Evolutionary conservation across 2,888 invertebrate genomes (phyloP), one percentile per base, ranked within the genome.

Genomic region (Nowickia ferox): DNA sequence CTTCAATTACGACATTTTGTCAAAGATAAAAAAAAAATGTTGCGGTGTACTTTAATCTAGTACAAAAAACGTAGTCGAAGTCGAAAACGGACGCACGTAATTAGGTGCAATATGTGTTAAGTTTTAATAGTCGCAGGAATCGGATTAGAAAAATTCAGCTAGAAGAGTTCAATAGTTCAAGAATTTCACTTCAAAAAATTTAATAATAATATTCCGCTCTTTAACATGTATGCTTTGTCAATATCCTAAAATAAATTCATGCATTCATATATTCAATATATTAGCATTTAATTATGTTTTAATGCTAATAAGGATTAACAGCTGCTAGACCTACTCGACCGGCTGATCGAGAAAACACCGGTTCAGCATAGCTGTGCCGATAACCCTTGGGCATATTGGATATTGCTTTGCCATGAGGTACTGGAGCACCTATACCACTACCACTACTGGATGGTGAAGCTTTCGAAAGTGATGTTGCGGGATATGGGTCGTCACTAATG

Each of bases 351-450:
- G 92, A 90, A 63, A 92, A 92, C 10, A 92, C 92, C 40, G 92
- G 92, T 86, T 93, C 93, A 46, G 93, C 93, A 86, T 93, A 93
- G 87, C 93, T 93, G 83, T 93, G 93, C 9, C 93, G 91, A 87
- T 93, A 93, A 55, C 93, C 93, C 88, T 93, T 93, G 48, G 90
- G 89, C 88, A 93, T 89, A 88, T 90, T 92, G 46, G 91, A 88
- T 17, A 93, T 88, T 42, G 90, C 90, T 75, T 93, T 93, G 6
- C 90, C 87, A 76, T 88, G 89, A 38, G 89, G 88, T 17, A 89
- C 86, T 0, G 88, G 85, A 15, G 87, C 81, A 61, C 86, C 86
- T 30, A 80, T 76, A 40, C 86, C 86, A 66, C 86, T 86, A 5
- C 84, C 88, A 61, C 77, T 63, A 30, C 87, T 87, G 38, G 88